Evolutionary conservation across 2,113 vertebrate species (phyloP).

Genomic region (Rhea pennata): DNA sequence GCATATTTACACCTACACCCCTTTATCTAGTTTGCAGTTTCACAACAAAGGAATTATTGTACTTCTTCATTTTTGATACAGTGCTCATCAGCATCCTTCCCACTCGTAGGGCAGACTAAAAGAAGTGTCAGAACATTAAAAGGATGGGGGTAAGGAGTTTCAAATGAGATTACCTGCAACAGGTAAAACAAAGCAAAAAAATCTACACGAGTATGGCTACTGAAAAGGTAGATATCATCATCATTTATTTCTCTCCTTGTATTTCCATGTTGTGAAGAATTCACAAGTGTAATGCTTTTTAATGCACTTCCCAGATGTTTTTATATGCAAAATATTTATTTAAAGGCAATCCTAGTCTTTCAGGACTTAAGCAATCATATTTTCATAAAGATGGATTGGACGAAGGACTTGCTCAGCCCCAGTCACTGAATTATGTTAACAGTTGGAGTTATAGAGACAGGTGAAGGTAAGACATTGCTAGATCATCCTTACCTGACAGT

Average conservation of each 20-base stretch:
- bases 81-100: background rate
- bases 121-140: background rate
- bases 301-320: background rate
- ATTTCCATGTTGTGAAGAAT: background rate
- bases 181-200: background rate
- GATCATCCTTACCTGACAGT: background rate
- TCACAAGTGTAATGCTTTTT: background rate
- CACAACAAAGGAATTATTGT: background rate
- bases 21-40: background rate
- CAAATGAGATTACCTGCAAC: background rate
- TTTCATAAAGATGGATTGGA: background rate
- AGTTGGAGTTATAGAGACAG: background rate
- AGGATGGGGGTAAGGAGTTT: background rate
- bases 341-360: background rate
- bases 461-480: background rate
- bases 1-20: rapidly evolving
- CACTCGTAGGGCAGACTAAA: background rate
- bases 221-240: background rate
- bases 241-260: background rate
- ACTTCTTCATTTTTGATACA: background rate
- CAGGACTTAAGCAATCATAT: background rate
- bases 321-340: background rate
- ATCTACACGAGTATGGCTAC: background rate
- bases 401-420: background rate
- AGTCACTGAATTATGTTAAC: background rate